These are phyloP conservation scores for Minunthozetes semirufus DNA, from an alignment of 2,888 invertebrate genomes.

Conservation along the genomic window DNA sequence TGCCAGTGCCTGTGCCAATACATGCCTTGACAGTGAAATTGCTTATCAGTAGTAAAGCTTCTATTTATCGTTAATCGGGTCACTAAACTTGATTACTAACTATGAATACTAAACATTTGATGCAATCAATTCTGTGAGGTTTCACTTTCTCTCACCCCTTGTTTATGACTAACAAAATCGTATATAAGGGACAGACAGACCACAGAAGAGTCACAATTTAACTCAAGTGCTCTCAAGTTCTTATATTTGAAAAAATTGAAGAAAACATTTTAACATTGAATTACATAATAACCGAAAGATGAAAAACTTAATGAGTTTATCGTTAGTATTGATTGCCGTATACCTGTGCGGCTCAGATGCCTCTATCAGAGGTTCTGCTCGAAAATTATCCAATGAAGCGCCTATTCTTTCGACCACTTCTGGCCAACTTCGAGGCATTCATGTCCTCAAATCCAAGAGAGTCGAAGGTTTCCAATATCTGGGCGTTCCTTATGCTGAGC, in stretches of 20 bases:
- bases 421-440: constrained; percentile 37
- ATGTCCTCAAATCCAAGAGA: background rate
- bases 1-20: background rate
- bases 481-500: constrained; percentile 45
- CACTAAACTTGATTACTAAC: constrained; percentile 26
- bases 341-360: background rate
- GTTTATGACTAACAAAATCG: background rate
- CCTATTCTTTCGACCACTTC: constrained; percentile 36
- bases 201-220: background rate
- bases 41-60: constrained; percentile 8
- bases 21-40: constrained; percentile 30
- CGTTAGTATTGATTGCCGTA: background rate
- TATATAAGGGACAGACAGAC: background rate
- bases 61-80: constrained; percentile 16
- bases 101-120: constrained; percentile 24
- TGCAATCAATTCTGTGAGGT: constrained; percentile 14
- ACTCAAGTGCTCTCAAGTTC: background rate
- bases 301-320: background rate
- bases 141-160: constrained; percentile 26
- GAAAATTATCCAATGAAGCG: background rate
- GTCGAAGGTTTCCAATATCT: constrained; percentile 41
- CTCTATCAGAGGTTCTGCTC: background rate
- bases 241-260: background rate
- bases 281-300: background rate
- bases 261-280: background rate